phyloP scores from a whole-genome alignment of 2,797 vertebrate species.

The Clarias platycephalus region DNA sequence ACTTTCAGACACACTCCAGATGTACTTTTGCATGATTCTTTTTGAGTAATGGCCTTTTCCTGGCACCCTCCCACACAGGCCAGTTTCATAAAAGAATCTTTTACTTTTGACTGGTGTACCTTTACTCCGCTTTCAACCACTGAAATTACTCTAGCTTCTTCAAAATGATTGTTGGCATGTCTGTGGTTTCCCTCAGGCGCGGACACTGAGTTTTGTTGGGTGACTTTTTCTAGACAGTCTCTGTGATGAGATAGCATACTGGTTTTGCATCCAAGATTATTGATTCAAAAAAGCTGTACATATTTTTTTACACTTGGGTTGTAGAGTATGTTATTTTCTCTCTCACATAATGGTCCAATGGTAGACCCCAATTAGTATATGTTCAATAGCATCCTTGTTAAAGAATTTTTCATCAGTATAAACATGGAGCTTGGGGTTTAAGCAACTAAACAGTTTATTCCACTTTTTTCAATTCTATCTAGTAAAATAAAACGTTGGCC shows the following conservation, averaged over 20 bases:
- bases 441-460: background rate
- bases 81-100: constrained; percentile 26
- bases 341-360: background rate
- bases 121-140: constrained; percentile 36
- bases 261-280: background rate
- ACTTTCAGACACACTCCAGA: constrained; percentile 40
- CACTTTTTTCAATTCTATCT: background rate
- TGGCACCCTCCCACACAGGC: constrained; percentile 27
- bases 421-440: background rate
- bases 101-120: constrained; percentile 48
- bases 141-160: constrained; percentile 39
- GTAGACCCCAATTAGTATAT: background rate
- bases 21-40: constrained; percentile 31
- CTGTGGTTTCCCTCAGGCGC: constrained; percentile 18
- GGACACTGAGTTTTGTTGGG: background rate
- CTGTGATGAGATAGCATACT: background rate
- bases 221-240: background rate
- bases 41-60: constrained; percentile 43
- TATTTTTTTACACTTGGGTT: background rate
- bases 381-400: background rate
- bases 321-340: background rate
- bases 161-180: constrained; percentile 33
- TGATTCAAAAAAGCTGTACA: background rate
- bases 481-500: background rate
- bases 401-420: background rate